Evolutionary conservation across 1,140 invertebrate genomes (phyloP).

Genomic region (Zaprionus davidi): DNA sequence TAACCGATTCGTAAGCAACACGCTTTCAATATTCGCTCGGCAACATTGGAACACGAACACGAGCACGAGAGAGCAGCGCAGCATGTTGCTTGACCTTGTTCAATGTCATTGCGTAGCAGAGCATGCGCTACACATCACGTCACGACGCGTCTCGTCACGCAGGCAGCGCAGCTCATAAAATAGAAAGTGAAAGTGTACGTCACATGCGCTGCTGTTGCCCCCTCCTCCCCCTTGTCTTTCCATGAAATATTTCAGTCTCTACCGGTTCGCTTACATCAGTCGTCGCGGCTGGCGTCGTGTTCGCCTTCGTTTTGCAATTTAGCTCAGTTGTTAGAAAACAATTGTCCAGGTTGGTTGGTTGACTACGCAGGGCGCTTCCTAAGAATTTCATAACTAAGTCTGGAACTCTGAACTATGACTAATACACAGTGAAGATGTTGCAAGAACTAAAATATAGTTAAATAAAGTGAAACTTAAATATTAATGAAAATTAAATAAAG

Average conservation of each 20-base stretch:
- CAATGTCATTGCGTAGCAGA: conserved; percentile 63
- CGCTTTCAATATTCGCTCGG: conserved; percentile 17
- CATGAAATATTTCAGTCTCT: conserved; percentile 34
- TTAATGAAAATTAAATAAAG: too few relatives aligned
- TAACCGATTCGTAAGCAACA: conserved; percentile 66
- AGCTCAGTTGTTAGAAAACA: conserved; percentile 62
- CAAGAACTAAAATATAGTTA: neutral
- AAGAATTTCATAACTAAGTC: neutral
- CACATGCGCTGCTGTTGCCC: conserved; percentile 21
- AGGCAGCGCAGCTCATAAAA: conserved; percentile 4
- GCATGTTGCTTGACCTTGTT: conserved; percentile 78
- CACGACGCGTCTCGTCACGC: conserved; percentile 9
- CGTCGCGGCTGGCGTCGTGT: neutral
- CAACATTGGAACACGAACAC: conserved; percentile 39
- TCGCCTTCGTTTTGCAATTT: conserved; percentile 16
- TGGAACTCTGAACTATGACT: conserved; percentile 3
- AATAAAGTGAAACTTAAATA: neutral
- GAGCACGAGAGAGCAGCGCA: conserved; percentile 23
- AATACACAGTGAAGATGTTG: neutral
- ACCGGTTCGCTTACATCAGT: conserved; percentile 68
- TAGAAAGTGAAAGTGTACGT: conserved; percentile 77
- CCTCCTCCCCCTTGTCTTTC: neutral
- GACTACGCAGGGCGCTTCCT: conserved; percentile 1
- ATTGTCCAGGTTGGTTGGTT: conserved; percentile 69
- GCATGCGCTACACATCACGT: conserved; percentile 56